Conservation (phyloP, 1,140 invertebrate genomes). For the Cyphomyrmex costatus region DNA sequence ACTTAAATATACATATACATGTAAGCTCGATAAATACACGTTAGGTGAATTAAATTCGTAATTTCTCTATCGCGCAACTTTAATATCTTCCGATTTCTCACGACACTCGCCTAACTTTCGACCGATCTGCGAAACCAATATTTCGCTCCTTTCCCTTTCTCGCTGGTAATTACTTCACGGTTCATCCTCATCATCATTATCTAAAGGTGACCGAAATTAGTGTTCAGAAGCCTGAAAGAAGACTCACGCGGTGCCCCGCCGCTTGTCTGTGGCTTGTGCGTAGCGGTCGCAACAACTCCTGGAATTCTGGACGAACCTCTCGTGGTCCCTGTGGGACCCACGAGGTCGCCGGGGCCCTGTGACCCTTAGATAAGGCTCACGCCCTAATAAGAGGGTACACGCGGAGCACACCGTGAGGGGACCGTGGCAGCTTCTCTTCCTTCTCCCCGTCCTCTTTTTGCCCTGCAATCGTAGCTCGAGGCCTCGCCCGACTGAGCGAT, state of each 20-base stretch:
- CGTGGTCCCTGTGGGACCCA: constrained; percentile 78
- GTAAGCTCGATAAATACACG: background rate
- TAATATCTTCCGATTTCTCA: constrained; percentile 1
- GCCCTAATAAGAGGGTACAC: constrained; percentile 87
- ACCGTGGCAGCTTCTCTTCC: constrained; percentile 71
- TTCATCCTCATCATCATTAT: constrained; percentile 62
- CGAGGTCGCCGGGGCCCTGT: constrained; percentile 84
- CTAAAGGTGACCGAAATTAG: constrained; percentile 64
- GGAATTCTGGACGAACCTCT: constrained; percentile 82
- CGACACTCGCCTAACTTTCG: background rate
- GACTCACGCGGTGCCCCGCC: constrained; percentile 58
- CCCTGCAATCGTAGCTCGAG: constrained; percentile 71
- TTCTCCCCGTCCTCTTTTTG: constrained; percentile 59
- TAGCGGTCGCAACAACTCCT: constrained; percentile 82
- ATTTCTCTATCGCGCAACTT: background rate
- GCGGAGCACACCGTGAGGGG: constrained; percentile 72
- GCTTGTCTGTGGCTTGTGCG: constrained; percentile 40
- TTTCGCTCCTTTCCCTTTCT: background rate
- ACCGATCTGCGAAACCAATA: constrained; percentile 6
- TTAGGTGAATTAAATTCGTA: background rate
- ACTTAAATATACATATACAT: background rate
- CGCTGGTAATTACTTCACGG: constrained; percentile 54
- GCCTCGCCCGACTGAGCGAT: constrained; percentile 75
- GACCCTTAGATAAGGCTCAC: constrained; percentile 86
- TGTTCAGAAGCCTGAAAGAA: constrained; percentile 65